Conservation (phyloP, 2,113 vertebrate species). For the Tachysurus fulvidraco region DNA sequence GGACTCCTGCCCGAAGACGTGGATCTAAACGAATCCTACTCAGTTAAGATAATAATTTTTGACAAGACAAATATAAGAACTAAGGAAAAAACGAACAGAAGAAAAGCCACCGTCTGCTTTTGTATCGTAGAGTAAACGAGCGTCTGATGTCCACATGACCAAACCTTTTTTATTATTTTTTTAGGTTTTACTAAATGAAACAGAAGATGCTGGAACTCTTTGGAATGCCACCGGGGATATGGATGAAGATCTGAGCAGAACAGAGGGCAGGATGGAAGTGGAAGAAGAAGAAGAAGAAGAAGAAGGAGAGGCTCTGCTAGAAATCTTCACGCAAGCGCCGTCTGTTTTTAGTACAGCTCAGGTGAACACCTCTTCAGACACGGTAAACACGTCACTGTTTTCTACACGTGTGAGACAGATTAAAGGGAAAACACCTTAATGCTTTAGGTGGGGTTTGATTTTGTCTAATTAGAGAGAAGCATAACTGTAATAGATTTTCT, state of each 20-base stretch:
- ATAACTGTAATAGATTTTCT: neutral
- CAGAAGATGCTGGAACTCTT: conserved; percentile 43
- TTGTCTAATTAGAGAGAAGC: neutral
- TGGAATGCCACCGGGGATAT: conserved; percentile 34
- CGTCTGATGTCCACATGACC: neutral
- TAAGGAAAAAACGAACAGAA: neutral
- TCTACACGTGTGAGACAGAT: neutral
- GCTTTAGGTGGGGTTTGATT: neutral
- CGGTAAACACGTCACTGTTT: conserved; percentile 51
- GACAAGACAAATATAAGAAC: neutral
- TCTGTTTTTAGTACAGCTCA: conserved; percentile 47
- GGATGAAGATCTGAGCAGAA: conserved; percentile 24
- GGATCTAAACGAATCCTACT: conserved; percentile 41
- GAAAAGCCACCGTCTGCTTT: neutral
- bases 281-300: no score
- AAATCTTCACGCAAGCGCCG: conserved; percentile 30
- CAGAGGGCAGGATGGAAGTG: conserved; percentile 39
- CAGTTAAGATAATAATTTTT: conserved; percentile 14
- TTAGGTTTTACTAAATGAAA: conserved; percentile 62
- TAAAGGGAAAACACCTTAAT: neutral
- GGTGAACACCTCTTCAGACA: conserved; percentile 51
- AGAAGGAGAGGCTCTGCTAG: conserved; percentile 18
- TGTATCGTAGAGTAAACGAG: neutral
- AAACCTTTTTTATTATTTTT: neutral
- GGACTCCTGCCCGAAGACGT: conserved; percentile 38